Evolutionary conservation across 2,113 vertebrate species (phyloP).

Genomic region (Vireo altiloquus): DNA sequence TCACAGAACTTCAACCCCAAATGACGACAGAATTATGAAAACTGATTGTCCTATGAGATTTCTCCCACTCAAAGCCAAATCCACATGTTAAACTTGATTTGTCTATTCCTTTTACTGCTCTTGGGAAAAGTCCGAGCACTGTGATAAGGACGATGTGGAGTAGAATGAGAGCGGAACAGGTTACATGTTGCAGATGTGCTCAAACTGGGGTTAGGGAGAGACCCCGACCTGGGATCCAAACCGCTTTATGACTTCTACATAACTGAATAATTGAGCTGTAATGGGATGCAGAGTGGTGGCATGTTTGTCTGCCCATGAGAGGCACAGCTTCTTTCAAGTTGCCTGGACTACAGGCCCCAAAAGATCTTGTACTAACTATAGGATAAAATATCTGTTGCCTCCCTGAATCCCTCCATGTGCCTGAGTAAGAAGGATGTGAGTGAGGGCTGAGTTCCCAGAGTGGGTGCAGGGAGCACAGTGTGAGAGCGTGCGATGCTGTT

Average conservation of each 20-base stretch:
- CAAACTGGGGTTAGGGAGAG: not conserved
- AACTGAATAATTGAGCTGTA: not conserved
- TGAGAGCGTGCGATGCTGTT: not conserved
- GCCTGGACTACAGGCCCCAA: not conserved
- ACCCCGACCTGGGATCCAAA: not conserved
- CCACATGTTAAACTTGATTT: not conserved
- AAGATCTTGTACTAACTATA: not conserved
- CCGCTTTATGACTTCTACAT: not conserved
- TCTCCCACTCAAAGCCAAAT: not conserved
- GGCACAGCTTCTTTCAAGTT: not conserved
- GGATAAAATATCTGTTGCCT: not conserved
- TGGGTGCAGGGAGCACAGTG: slow-evolving; percentile 10
- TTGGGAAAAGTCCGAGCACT: not conserved
- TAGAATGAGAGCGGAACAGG: not conserved
- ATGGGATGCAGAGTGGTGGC: not conserved
- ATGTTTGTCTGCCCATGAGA: not conserved
- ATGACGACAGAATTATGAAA: not conserved
- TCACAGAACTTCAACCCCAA: not conserved
- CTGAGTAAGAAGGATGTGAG: not conserved
- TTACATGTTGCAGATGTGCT: not conserved
- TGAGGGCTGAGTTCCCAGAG: slow-evolving; percentile 10
- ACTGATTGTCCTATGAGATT: not conserved
- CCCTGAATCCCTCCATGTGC: not conserved
- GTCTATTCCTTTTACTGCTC: not conserved
- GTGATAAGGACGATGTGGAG: not conserved